Percentiles rank a stretch among this genome's conserved stretches.
Evolutionary conservation across 1,140 invertebrate genomes (phyloP).

Genomic region (Galendromus occidentalis): DNA sequence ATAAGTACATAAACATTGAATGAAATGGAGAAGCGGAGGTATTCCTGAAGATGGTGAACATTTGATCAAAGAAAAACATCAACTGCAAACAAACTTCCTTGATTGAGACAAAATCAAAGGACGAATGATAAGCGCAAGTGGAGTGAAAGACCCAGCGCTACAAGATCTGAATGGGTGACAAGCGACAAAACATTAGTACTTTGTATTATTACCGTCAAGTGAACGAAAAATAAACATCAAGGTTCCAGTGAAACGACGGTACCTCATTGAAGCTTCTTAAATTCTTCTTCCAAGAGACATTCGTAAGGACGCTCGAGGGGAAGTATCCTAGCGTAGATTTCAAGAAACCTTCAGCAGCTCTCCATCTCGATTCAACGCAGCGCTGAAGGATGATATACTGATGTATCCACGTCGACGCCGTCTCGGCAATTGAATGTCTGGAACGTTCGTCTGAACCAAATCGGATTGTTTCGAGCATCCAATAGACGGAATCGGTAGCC

Average conservation of each 20-base stretch:
- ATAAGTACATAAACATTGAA: background rate
- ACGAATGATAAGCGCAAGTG: background rate
- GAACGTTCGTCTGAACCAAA: too few species aligned
- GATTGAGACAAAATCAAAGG: background rate
- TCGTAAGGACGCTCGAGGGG: background rate
- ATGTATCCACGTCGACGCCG: background rate
- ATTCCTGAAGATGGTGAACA: background rate
- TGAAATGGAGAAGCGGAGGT: background rate
- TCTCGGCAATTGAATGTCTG: too few species aligned
- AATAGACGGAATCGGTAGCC: too few species aligned
- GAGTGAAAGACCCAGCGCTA: background rate
- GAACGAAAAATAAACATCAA: background rate
- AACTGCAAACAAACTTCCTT: background rate
- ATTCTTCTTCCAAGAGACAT: background rate
- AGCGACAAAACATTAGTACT: background rate
- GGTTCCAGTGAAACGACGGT: background rate
- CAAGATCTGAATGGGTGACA: background rate
- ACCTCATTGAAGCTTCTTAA: background rate
- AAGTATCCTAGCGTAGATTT: background rate
- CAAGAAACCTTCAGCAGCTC: background rate
- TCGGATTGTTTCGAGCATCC: too few species aligned
- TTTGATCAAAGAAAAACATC: background rate
- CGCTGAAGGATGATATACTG: background rate
- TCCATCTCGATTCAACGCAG: background rate
- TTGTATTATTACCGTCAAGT: conserved; percentile 6